Evolutionary conservation across 2,113 vertebrate genomes (phyloP).

Genomic region (Phodopus roborovskii): DNA sequence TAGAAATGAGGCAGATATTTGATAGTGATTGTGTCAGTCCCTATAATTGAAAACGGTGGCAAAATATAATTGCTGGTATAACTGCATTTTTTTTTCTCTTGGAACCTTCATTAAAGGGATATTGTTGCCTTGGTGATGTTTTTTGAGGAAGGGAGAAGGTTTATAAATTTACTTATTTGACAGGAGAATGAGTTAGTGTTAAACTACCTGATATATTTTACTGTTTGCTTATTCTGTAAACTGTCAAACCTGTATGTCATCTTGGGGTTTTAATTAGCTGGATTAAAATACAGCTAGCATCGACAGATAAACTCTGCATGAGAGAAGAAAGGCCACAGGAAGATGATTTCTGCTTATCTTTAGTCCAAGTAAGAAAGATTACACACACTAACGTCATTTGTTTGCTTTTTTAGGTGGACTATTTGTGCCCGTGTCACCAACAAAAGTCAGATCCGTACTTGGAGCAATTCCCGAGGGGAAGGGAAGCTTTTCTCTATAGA

Average conservation of each 20-base stretch:
- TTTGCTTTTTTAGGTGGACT: slow-evolving; percentile 92
- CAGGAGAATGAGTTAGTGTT: slow-evolving; percentile 77
- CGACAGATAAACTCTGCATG: slow-evolving; percentile 37
- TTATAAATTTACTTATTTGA: slow-evolving; percentile 81
- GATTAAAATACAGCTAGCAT: slow-evolving; percentile 64
- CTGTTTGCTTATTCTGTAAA: slow-evolving; percentile 80
- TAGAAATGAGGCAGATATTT: slow-evolving; percentile 42
- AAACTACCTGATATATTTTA: slow-evolving; percentile 77
- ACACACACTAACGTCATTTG: background rate
- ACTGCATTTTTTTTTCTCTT: slow-evolving; percentile 70
- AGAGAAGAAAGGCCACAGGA: slow-evolving; percentile 23
- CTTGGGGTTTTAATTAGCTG: slow-evolving; percentile 79
- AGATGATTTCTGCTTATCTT: slow-evolving; percentile 40
- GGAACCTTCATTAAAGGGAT: slow-evolving; percentile 79
- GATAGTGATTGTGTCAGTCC: slow-evolving; percentile 53
- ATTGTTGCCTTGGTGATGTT: slow-evolving; percentile 80
- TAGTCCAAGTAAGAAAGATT: background rate
- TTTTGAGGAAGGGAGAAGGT: slow-evolving; percentile 72
- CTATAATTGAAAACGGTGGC: slow-evolving; percentile 66
- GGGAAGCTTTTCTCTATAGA: slow-evolving; percentile 98
- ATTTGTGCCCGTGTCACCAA: slow-evolving; percentile 96
- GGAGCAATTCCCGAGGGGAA: slow-evolving; percentile 98
- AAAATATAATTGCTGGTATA: slow-evolving; percentile 72
- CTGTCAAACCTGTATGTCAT: slow-evolving; percentile 74
- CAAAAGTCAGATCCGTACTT: slow-evolving; percentile 94